A percentile compares a stretch with the other conserved stretches of the same genome.
These are phyloP conservation scores for Glyphotaelius pellucidus DNA, from an alignment of 2,888 invertebrate species.

Conservation along the genomic window DNA sequence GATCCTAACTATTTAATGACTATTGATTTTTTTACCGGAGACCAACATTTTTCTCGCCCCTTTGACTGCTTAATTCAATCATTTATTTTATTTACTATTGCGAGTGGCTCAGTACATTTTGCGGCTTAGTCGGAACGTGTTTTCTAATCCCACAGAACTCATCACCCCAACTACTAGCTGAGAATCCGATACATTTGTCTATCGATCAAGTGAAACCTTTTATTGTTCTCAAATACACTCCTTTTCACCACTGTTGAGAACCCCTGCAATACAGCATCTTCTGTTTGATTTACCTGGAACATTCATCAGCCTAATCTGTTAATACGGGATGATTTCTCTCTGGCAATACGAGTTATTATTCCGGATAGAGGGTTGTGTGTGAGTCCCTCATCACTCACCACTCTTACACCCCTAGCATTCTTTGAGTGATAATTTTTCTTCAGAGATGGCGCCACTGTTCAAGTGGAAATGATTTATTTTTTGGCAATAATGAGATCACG, in stretches of 20 bases:
- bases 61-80: no score
- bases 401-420: background rate
- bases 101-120: no score
- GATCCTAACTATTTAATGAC: no score
- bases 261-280: background rate
- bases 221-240: no score
- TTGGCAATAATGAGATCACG: background rate
- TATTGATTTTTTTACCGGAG: no score
- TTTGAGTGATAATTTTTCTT: background rate
- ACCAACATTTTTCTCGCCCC: no score
- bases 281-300: background rate
- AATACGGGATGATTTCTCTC: background rate
- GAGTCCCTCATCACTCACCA: background rate
- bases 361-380: background rate
- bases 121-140: no score
- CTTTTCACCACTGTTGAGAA: background rate
- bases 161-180: no score
- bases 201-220: no score
- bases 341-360: background rate
- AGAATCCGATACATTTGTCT: no score
- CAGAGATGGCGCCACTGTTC: background rate
- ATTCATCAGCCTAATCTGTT: constrained; percentile 2
- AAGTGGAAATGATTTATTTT: background rate
- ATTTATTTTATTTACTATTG: no score
- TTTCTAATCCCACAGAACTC: no score